Evolutionary conservation across 2,797 vertebrate species (phyloP).

Genomic region (Sebastes wilsoni): DNA sequence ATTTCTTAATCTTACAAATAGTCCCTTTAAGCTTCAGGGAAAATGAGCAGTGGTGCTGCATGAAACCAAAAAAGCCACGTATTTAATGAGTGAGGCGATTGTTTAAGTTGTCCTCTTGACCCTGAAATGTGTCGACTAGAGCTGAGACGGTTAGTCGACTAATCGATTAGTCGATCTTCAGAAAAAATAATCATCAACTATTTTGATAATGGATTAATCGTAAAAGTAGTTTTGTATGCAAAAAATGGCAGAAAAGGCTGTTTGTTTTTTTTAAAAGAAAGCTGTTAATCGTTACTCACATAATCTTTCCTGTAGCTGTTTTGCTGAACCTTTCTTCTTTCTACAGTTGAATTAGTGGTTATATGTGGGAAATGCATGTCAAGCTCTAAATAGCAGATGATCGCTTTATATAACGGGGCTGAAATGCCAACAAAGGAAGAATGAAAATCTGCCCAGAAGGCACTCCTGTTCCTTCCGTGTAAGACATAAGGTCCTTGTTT

Average conservation of each 20-base stretch:
- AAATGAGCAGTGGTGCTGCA: background rate
- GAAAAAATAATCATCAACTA: no score
- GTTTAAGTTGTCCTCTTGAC: background rate
- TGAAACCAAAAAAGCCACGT: background rate
- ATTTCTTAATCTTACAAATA: no score
- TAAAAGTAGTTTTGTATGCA: no score
- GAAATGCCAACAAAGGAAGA: conserved; percentile 24
- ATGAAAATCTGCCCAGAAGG: conserved; percentile 40
- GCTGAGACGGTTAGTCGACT: no score
- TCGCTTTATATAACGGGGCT: conserved; percentile 48
- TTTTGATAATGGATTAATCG: no score
- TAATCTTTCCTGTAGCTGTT: background rate
- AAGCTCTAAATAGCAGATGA: conserved; percentile 19
- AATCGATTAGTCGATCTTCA: no score
- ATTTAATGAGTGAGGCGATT: background rate
- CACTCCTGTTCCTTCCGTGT: conserved; percentile 10
- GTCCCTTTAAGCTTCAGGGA: background rate
- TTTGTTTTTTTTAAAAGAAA: background rate
- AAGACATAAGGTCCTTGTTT: conserved; percentile 54
- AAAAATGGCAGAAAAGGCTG: no score
- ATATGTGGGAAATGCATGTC: conserved; percentile 18
- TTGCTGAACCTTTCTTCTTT: background rate
- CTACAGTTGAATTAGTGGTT: background rate
- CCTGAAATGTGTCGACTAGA: background rate
- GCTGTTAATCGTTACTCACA: background rate